phyloP scores from a whole-genome alignment of 2,888 invertebrate species.

The Ferrisia virgata region DNA sequence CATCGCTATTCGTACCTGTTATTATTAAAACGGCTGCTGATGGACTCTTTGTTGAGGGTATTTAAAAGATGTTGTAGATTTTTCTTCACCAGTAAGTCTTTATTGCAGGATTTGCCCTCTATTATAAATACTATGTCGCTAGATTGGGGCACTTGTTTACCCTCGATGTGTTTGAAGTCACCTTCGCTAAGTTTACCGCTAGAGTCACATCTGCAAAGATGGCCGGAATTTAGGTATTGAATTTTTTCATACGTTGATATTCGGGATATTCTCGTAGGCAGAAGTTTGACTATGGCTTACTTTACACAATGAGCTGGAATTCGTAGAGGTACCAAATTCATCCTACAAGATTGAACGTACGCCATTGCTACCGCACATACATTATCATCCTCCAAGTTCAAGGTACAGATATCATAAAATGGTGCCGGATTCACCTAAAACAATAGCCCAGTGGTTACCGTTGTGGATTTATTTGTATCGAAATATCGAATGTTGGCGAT shows the following conservation, averaged over 20 bases:
- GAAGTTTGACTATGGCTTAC: conserved; percentile 62
- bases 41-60: conserved; percentile 67
- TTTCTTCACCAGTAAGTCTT: conserved; percentile 63
- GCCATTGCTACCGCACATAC: conserved; percentile 77
- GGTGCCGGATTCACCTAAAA: conserved; percentile 61
- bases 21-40: neutral
- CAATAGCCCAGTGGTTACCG: too few relatives aligned
- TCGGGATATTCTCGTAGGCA: too few relatives aligned
- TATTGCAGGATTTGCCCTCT: conserved; percentile 82
- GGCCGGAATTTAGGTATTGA: neutral
- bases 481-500: neutral
- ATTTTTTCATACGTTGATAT: neutral
- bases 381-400: conserved; percentile 55
- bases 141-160: conserved; percentile 61
- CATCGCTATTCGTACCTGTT: neutral
- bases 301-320: conserved; percentile 77
- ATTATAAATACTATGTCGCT: conserved; percentile 86
- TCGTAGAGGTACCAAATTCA: conserved; percentile 70
- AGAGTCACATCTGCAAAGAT: neutral
- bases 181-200: conserved; percentile 60
- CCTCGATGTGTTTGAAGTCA: conserved; percentile 65
- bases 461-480: too few relatives aligned
- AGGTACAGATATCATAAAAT: conserved; percentile 63
- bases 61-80: conserved; percentile 68
- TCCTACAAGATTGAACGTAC: conserved; percentile 75